A percentile compares a stretch with the other conserved stretches of the same genome.
Conservation (phyloP, 2,113 vertebrate genomes). For the Poecile atricapillus region DNA sequence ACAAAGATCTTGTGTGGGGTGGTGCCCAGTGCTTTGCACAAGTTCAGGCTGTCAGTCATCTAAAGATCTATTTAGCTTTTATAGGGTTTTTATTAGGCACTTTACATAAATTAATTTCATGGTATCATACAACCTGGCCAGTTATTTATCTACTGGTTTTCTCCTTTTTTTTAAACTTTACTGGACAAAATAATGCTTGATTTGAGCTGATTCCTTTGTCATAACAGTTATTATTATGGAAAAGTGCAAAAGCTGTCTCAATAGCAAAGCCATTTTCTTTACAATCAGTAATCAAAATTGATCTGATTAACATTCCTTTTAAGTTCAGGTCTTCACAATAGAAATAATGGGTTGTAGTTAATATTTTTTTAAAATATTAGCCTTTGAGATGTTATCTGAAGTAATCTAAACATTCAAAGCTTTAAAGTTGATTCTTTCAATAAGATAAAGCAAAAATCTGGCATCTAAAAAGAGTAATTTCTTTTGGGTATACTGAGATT, state of each 20-base stretch:
- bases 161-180: neutral
- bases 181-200: neutral
- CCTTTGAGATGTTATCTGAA: slow-evolving; percentile 32
- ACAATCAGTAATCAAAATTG: neutral
- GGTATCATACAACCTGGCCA: neutral
- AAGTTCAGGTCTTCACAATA: neutral
- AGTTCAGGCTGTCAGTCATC: neutral
- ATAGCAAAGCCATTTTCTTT: neutral
- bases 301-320: neutral
- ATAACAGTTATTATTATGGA: neutral
- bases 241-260: neutral
- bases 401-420: slow-evolving; percentile 46
- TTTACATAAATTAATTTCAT: neutral
- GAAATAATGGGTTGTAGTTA: neutral
- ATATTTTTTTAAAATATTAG: neutral
- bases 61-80: neutral
- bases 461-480: slow-evolving; percentile 47
- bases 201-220: neutral
- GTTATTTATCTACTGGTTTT: neutral
- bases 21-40: neutral
- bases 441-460: slow-evolving; percentile 47
- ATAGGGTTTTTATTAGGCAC: neutral
- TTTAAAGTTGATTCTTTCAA: slow-evolving; percentile 50
- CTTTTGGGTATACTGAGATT: slow-evolving; percentile 37
- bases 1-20: neutral